These are phyloP conservation scores for Tachystola acroxantha DNA, from an alignment of 2,888 invertebrate species.

Conservation along the genomic window DNA sequence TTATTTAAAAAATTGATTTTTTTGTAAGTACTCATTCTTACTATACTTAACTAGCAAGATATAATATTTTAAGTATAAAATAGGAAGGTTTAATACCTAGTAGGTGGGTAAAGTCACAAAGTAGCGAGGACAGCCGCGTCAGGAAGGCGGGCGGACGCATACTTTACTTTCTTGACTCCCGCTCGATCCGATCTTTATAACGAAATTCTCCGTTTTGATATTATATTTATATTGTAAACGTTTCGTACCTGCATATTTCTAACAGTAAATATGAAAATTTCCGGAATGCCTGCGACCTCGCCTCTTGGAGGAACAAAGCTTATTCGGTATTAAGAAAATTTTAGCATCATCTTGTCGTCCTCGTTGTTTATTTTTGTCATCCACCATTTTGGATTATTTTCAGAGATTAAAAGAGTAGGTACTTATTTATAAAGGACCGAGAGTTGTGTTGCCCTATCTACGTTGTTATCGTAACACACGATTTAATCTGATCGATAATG, in stretches of 20 bases:
- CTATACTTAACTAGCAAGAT: too few species aligned
- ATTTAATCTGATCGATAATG: too few species aligned
- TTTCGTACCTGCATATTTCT: conserved; percentile 78
- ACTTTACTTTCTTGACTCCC: conserved; percentile 63
- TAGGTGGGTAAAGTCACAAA: conserved; percentile 35
- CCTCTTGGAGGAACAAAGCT: conserved; percentile 59
- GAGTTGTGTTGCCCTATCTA: too few species aligned
- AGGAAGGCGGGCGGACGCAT: conserved; percentile 49
- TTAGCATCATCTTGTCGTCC: conserved; percentile 20
- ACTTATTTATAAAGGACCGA: background rate
- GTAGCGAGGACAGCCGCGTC: conserved; percentile 44
- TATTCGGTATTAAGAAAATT: conserved; percentile 63
- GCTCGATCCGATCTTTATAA: conserved; percentile 75
- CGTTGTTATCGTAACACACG: too few species aligned
- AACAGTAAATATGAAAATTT: conserved; percentile 79
- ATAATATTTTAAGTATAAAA: too few species aligned
- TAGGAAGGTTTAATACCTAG: too few species aligned
- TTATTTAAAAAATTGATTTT: too few species aligned
- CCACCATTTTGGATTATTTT: background rate
- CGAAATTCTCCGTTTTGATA: conserved; percentile 79
- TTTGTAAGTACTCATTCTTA: too few species aligned
- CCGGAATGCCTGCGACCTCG: conserved; percentile 68
- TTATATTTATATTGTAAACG: conserved; percentile 77
- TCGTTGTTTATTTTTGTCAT: conserved; percentile 21
- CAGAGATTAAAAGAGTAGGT: background rate